Conservation (phyloP, 1,140 invertebrate species). For the Procambarus clarkii region DNA sequence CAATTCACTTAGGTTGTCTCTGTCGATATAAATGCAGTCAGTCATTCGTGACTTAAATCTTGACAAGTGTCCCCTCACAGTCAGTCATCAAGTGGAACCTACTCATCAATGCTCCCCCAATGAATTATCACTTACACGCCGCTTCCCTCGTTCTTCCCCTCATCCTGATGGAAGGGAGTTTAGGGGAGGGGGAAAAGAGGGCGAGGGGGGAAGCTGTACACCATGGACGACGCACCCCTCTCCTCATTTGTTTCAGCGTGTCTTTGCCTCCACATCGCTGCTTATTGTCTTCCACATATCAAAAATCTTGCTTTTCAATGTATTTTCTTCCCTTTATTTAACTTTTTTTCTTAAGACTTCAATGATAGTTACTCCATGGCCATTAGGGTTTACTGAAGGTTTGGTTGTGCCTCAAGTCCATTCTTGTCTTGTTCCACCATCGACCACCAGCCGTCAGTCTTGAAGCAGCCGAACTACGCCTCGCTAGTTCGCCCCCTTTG, state of each 20-base stretch:
- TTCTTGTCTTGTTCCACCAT: background rate
- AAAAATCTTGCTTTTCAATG: background rate
- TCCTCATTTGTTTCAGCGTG: background rate
- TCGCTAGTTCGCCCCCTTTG: background rate
- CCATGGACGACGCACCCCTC: conserved; percentile 46
- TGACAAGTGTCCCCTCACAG: background rate
- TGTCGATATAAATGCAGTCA: background rate
- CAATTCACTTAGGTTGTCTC: no score
- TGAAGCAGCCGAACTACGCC: background rate
- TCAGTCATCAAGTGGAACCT: conserved; percentile 14
- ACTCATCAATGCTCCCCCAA: conserved; percentile 44
- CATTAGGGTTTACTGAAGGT: no score
- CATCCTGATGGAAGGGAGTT: conserved; percentile 55
- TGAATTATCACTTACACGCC: conserved; percentile 58
- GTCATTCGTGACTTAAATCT: background rate
- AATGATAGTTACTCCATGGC: no score
- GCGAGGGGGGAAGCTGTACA: conserved; percentile 28
- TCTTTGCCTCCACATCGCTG: conserved; percentile 19
- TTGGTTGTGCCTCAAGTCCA: no score
- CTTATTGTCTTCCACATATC: background rate
- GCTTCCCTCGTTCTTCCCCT: conserved; percentile 58
- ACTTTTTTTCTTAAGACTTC: no score
- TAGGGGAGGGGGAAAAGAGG: background rate
- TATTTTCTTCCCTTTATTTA: background rate
- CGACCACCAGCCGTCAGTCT: background rate